Conservation (phyloP, 2,888 invertebrate species). For the Vanessa cardui region DNA sequence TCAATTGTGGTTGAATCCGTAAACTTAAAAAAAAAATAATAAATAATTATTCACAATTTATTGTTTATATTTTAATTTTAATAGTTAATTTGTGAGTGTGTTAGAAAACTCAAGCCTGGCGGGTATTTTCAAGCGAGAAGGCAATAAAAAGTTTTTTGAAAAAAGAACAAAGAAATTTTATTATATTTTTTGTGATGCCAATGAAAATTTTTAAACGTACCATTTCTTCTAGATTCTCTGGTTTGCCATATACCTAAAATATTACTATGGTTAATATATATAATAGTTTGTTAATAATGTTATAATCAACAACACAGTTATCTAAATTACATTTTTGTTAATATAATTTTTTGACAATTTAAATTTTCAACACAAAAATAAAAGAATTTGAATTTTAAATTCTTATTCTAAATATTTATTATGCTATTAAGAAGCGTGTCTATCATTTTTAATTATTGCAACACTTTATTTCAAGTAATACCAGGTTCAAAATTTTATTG, state of each 20-base stretch:
- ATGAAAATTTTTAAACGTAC: slow-evolving; percentile 19
- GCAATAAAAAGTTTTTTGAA: background rate
- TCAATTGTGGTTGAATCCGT: background rate
- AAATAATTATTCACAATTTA: background rate
- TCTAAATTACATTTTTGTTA: background rate
- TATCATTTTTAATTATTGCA: no score
- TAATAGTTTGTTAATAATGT: slow-evolving; percentile 16
- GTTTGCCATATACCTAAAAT: slow-evolving; percentile 30
- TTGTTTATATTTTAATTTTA: background rate
- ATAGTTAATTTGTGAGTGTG: background rate
- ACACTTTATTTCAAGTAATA: no score
- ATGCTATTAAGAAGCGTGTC: no score
- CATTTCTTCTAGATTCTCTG: slow-evolving; percentile 32
- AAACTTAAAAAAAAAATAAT: slow-evolving; percentile 1
- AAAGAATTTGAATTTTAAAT: no score
- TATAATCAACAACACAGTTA: background rate
- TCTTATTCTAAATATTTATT: no score
- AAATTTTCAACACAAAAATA: background rate
- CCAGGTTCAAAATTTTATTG: no score
- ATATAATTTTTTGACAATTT: background rate
- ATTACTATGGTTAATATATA: slow-evolving; percentile 25
- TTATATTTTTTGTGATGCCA: background rate
- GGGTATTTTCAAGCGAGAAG: slow-evolving; percentile 2
- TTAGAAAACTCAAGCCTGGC: background rate
- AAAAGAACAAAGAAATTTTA: background rate